Conservation (phyloP, 2,797 vertebrate species). For the Brachymystax lenok region DNA sequence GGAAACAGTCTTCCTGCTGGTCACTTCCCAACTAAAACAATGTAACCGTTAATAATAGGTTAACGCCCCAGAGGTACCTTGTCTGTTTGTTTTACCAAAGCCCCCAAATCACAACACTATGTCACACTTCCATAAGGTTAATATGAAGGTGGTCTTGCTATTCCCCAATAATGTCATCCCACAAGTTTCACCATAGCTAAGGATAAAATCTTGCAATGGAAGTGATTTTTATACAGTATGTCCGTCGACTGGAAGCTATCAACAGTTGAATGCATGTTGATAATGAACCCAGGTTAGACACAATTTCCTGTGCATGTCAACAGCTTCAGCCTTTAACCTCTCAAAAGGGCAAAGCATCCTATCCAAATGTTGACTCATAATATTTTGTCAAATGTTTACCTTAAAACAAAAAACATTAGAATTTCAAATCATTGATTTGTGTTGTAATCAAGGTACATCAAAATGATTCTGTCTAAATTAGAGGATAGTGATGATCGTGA, state of each 20-base stretch:
- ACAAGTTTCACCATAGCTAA: background rate
- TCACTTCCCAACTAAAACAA: constrained; percentile 71
- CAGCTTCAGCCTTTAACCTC: constrained; percentile 64
- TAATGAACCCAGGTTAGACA: constrained; percentile 46
- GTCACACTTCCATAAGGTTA: background rate
- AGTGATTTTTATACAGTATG: background rate
- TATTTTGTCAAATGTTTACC: background rate
- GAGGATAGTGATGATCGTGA: background rate
- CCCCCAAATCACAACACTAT: constrained; percentile 12
- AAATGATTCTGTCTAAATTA: background rate
- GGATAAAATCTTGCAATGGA: background rate
- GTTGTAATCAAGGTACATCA: background rate
- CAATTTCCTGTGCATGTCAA: constrained; percentile 62
- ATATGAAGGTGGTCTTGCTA: background rate
- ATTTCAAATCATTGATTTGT: background rate
- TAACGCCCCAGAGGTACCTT: constrained; percentile 42
- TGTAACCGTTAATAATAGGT: constrained; percentile 57
- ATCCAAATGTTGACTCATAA: background rate
- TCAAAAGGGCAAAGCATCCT: constrained; percentile 1
- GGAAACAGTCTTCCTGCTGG: constrained; percentile 68
- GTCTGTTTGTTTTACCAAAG: constrained; percentile 40
- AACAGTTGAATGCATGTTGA: constrained; percentile 23
- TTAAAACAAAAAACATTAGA: background rate
- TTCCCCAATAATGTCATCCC: background rate
- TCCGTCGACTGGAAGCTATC: background rate